Evolutionary conservation across 2,113 vertebrate genomes (phyloP), one percentile per base, ranked within the genome.

Genomic region (Microcebus murinus): DNA sequence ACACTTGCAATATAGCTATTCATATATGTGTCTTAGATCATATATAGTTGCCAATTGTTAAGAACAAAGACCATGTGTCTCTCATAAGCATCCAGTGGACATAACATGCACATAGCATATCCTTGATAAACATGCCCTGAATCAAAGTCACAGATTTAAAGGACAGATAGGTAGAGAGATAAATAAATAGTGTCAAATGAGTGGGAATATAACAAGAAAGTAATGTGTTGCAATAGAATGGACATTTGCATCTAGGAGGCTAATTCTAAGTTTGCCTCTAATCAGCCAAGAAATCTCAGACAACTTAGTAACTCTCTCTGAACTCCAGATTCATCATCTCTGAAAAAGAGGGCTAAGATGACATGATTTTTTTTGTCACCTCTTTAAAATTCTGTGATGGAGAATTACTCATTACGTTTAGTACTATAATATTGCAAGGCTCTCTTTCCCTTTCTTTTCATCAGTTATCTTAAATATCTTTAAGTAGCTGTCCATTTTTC

Each of bases 401-500:
- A 71, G 77, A 91, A 88, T 92, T 95, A 83, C 1, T 27, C 48
- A 84, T 74, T 85, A 90, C 61, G 4, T 71, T 95, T 87, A 76
- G 15, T 68, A 50, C 65, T 82, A 5, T 71, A 65, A 52, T 95
- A 87, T 77, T 73, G 92, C 48, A 84, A 91, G 36, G 21, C n/a
- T 82, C 15, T 76, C 18, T 67, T 67, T 31, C 14, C 13, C 7
- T 61, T 95, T 91, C 31, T 36, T 76, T 81, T 82, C 29, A 74
- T 83, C 29, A 17, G 29, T 45, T 77, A 6, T 6, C 39, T 96
- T 83, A 96, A 94, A 70, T 94, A 73, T 91, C 61, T 92, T 95
- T 79, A 97, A 83, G 77, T 86, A 91, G 89, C 61, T 70, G 14
- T 71, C n/a, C 48, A 91, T 70, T 95, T 96, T 94, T 80, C 79